Percentiles rank a stretch among this genome's conserved stretches.
These are phyloP conservation scores for Hippocampus barbouri DNA, from an alignment of 2,113 vertebrate genomes.

Conservation along the genomic window DNA sequence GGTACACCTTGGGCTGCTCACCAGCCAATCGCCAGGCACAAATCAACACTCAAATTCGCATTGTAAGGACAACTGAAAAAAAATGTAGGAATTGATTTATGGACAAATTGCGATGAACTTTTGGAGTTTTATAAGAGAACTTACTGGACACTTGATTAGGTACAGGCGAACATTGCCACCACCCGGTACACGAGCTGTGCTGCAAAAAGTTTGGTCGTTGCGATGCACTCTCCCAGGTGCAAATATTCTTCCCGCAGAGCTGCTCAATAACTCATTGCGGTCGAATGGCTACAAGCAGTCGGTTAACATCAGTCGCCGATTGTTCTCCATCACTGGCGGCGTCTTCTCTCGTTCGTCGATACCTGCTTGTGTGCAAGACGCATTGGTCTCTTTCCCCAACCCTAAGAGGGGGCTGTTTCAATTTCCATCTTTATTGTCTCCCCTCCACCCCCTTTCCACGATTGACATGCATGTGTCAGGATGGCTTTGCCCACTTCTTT, in stretches of 20 bases:
- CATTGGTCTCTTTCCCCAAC: neutral
- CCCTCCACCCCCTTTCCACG: neutral
- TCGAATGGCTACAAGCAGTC: constrained; percentile 14
- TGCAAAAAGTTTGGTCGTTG: neutral
- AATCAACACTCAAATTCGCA: neutral
- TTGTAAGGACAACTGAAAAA: neutral
- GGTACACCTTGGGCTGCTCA: no score
- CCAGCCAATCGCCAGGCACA: neutral
- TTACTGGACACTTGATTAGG: neutral
- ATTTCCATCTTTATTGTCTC: constrained; percentile 1
- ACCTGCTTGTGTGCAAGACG: constrained; percentile 13
- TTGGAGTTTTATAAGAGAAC: neutral
- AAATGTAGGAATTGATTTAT: neutral
- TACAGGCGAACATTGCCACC: neutral
- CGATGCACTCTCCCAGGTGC: neutral
- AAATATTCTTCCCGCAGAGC: constrained; percentile 13
- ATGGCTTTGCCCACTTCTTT: neutral
- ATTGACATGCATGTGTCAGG: neutral
- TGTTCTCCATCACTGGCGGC: constrained; percentile 23
- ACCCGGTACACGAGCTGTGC: neutral
- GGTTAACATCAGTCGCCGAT: constrained; percentile 35
- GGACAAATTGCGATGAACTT: neutral
- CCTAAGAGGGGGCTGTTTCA: neutral
- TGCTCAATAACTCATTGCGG: constrained; percentile 24
- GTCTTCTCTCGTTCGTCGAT: constrained; percentile 11